These are phyloP conservation scores for Ectemnius cavifrons DNA, from an alignment of 2,888 invertebrate genomes.

Conservation along the genomic window DNA sequence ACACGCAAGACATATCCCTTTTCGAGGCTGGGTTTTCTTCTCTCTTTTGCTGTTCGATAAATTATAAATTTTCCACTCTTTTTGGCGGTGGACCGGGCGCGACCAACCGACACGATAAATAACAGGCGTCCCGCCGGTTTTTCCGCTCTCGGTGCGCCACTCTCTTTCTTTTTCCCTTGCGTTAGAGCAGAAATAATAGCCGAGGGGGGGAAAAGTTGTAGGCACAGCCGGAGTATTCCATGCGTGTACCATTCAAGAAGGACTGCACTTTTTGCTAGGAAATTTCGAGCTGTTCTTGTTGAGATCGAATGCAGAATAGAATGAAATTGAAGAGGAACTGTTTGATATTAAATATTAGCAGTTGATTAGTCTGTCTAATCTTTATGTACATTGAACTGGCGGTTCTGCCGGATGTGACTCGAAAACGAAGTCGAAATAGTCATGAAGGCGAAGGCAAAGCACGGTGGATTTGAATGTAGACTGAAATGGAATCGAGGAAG, in stretches of 20 bases:
- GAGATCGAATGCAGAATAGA: background rate
- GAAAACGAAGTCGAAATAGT: slow-evolving; percentile 34
- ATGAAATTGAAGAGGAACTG: slow-evolving; percentile 44
- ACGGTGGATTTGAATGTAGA: too few relatives aligned
- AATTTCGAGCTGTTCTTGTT: background rate
- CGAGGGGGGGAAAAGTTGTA: background rate
- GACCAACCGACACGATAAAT: background rate
- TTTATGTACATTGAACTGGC: too few relatives aligned
- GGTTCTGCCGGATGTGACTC: too few relatives aligned
- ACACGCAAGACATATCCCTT: background rate
- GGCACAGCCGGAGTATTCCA: slow-evolving; percentile 1
- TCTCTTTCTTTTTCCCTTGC: slow-evolving; percentile 9
- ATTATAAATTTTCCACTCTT: slow-evolving; percentile 25
- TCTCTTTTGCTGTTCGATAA: slow-evolving; percentile 24
- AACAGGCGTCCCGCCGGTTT: too few relatives aligned
- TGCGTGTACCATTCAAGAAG: background rate
- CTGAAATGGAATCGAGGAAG: slow-evolving; percentile 38
- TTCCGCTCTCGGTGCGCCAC: background rate
- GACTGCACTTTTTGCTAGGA: background rate
- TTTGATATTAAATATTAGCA: background rate
- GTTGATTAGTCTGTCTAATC: too few relatives aligned
- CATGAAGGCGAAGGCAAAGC: background rate
- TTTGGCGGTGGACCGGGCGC: background rate
- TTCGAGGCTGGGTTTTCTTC: background rate
- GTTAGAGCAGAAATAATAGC: slow-evolving; percentile 42